Conservation (phyloP, 2,888 invertebrate species). For the Cylindroiulus punctatus region DNA sequence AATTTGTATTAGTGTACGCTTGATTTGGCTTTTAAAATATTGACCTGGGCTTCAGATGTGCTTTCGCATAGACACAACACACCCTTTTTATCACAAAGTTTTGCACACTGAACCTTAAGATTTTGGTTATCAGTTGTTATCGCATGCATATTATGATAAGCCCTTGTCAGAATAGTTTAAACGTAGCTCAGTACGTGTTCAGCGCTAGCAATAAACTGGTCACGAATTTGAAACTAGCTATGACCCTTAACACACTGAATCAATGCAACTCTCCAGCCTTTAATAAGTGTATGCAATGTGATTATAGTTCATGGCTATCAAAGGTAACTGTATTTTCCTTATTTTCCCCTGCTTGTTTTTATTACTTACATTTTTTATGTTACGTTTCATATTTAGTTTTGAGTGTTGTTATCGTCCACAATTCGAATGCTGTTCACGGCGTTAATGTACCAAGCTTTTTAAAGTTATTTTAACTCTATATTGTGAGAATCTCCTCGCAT, state of each 20-base stretch:
- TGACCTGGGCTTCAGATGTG: background rate
- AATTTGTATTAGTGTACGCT: background rate
- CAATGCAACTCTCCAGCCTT: background rate
- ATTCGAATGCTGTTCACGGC: too few relatives aligned
- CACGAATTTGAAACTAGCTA: background rate
- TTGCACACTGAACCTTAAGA: background rate
- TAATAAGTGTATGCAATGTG: background rate
- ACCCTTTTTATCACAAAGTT: background rate
- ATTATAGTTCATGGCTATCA: background rate
- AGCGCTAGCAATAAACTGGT: background rate
- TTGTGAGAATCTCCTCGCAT: too few relatives aligned
- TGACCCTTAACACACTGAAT: background rate
- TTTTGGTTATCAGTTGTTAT: slow-evolving; percentile 38
- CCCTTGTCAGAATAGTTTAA: background rate
- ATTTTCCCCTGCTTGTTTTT: background rate
- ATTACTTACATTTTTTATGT: background rate
- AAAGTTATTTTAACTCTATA: too few relatives aligned
- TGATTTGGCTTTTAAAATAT: background rate
- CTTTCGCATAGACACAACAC: background rate
- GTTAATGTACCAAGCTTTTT: too few relatives aligned
- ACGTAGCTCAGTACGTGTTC: background rate
- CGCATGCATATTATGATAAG: background rate
- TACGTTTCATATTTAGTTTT: too few relatives aligned
- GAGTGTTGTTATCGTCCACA: too few relatives aligned
- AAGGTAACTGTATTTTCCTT: background rate